Percentiles rank a stretch among this genome's conserved stretches.
These are phyloP conservation scores for Picus viridis DNA, from an alignment of 2,797 vertebrate genomes.

Conservation along the genomic window DNA sequence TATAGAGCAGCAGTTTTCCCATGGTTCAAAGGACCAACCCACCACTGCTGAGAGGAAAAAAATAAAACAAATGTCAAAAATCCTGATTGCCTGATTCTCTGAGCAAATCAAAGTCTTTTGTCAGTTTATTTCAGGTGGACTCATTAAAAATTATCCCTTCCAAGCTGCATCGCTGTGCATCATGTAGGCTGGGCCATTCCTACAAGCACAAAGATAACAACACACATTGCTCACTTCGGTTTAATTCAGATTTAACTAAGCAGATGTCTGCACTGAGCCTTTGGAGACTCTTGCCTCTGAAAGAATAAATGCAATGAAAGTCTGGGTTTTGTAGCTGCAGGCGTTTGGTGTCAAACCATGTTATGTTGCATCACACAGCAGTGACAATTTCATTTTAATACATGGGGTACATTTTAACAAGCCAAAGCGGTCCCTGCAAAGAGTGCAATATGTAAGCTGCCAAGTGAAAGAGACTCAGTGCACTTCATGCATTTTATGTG, in stretches of 20 bases:
- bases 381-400: conserved; percentile 82
- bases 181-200: conserved; percentile 21
- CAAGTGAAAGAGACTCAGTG: conserved; percentile 53
- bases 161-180: background rate
- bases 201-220: conserved; percentile 53
- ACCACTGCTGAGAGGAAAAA: fast-evolving
- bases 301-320: conserved; percentile 80
- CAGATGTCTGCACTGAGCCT: conserved; percentile 69
- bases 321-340: conserved; percentile 79
- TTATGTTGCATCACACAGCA: conserved; percentile 75
- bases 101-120: background rate
- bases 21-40: background rate
- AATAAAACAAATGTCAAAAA: background rate
- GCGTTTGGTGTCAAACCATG: conserved; percentile 75
- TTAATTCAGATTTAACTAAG: conserved; percentile 80
- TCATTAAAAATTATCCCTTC: conserved; percentile 6
- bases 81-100: background rate
- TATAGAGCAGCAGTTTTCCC: background rate
- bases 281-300: conserved; percentile 75
- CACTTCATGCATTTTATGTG: conserved; percentile 65
- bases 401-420: conserved; percentile 75
- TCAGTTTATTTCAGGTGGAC: conserved; percentile 15
- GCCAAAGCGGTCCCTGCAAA: conserved; percentile 69
- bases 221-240: conserved; percentile 70
- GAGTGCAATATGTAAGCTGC: conserved; percentile 61